Evolutionary conservation across 2,113 vertebrate species (phyloP).

Genomic region (Formicarius rufipectus): DNA sequence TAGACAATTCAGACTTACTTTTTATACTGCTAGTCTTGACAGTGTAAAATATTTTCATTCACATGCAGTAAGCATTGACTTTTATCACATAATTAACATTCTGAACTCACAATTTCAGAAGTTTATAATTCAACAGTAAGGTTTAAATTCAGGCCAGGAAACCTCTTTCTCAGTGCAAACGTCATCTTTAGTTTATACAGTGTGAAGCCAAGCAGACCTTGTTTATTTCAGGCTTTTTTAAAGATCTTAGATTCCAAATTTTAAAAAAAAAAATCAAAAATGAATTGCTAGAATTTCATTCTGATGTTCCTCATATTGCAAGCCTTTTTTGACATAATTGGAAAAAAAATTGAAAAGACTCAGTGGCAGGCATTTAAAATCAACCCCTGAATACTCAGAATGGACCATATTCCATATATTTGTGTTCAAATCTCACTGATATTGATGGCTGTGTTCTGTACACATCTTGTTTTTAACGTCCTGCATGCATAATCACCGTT

Average conservation of each 20-base stretch:
- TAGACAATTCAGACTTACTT: conserved; percentile 13
- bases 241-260: background rate
- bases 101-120: conserved; percentile 27
- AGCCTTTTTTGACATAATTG: background rate
- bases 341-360: background rate
- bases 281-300: background rate
- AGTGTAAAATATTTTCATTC: conserved; percentile 1
- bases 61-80: background rate
- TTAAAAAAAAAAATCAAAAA: background rate
- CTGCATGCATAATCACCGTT: background rate
- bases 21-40: background rate
- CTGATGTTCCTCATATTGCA: background rate
- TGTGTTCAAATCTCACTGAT: background rate
- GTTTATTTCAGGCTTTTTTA: background rate
- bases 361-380: background rate
- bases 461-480: conserved; percentile 8
- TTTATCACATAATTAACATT: conserved; percentile 51
- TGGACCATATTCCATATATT: background rate
- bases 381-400: background rate
- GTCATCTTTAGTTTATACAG: background rate
- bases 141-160: conserved; percentile 21
- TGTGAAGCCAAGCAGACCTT: background rate
- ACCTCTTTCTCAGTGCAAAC: background rate
- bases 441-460: background rate
- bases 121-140: conserved; percentile 19